Conservation (phyloP, 2,113 vertebrate species). For the Tychaedon coryphoeus region DNA sequence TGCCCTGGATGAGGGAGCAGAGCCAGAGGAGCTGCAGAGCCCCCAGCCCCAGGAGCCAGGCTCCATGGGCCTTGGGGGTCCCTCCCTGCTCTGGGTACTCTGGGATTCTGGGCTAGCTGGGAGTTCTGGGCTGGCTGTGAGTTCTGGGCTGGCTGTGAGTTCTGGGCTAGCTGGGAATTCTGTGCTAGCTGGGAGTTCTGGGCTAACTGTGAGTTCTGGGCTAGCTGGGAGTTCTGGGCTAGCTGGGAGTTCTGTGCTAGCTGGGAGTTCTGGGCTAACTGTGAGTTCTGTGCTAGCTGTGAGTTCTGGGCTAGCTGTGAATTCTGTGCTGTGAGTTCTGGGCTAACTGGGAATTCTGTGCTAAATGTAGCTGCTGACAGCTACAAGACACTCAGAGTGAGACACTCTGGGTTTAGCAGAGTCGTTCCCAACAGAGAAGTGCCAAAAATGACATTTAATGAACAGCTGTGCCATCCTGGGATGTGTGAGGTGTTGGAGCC, state of each 20-base stretch:
- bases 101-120: background rate
- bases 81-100: background rate
- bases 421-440: background rate
- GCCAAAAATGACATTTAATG: background rate
- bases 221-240: too few species aligned
- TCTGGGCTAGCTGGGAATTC: background rate
- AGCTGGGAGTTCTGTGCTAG: background rate
- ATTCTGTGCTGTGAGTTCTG: background rate
- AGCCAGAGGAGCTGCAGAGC: background rate
- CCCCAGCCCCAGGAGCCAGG: background rate
- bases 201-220: background rate
- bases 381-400: accelerated
- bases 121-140: background rate
- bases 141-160: background rate
- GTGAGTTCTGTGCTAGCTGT: background rate
- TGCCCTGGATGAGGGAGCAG: background rate
- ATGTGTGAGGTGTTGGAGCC: background rate
- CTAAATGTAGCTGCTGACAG: background rate
- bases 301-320: background rate
- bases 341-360: background rate
- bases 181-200: background rate
- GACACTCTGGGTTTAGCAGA: background rate
- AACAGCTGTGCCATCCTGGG: background rate
- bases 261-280: too few species aligned
- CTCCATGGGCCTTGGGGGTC: background rate